Conservation (phyloP, 2,888 invertebrate species). For the Epistrophella euchroma region DNA sequence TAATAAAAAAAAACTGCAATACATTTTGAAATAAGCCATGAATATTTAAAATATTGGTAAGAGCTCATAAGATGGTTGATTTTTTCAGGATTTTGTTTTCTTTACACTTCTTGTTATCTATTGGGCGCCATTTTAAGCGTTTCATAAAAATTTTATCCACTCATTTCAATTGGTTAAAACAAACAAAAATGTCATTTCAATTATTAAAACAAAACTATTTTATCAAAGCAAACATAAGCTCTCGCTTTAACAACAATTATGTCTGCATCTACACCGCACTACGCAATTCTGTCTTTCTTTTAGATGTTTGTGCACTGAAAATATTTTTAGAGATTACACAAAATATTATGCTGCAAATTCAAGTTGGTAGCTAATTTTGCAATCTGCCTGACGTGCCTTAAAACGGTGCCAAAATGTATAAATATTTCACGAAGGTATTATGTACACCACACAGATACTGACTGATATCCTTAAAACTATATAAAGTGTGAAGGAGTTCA, state of each 20-base stretch:
- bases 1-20: too few species aligned
- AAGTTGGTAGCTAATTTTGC: not conserved
- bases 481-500: slow-evolving; percentile 35
- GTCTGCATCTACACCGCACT: not conserved
- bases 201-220: not conserved
- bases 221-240: not conserved
- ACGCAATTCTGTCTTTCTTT: not conserved
- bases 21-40: too few species aligned
- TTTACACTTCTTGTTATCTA: not conserved
- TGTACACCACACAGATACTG: not conserved
- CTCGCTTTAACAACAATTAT: not conserved
- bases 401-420: slow-evolving; percentile 1
- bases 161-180: too few species aligned
- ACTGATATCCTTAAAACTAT: slow-evolving; percentile 32
- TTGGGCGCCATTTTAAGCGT: not conserved
- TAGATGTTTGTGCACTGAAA: not conserved
- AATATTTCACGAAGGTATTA: slow-evolving; percentile 32
- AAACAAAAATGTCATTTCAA: not conserved
- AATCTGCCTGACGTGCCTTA: not conserved
- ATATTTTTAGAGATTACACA: not conserved
- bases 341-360: not conserved
- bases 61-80: too few species aligned
- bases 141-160: too few species aligned
- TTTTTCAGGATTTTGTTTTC: not conserved
- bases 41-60: too few species aligned